Percentiles rank a stretch among this genome's conserved stretches.
Evolutionary conservation across 2,797 vertebrate genomes (phyloP).

Genomic region (Phalloptychus januarius): DNA sequence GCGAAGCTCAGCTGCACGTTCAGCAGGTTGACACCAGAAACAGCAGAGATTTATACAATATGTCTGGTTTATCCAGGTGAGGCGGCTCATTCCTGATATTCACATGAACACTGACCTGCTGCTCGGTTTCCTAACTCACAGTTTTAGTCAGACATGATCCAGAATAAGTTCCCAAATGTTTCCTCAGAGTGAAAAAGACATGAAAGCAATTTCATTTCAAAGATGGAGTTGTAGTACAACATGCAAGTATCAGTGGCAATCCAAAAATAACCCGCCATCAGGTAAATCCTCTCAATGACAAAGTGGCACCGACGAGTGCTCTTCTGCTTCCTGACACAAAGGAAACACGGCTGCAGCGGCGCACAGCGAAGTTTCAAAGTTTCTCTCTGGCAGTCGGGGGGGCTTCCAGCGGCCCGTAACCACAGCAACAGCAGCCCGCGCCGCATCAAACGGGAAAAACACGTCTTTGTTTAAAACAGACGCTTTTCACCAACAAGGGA

Average conservation of each 20-base stretch:
- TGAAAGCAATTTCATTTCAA: conserved; percentile 11
- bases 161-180: conserved; percentile 9
- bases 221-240: conserved; percentile 1
- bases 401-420: conserved; percentile 72
- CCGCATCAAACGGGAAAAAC: conserved; percentile 62
- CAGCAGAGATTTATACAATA: conserved; percentile 5
- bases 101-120: neutral
- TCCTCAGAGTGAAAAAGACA: neutral
- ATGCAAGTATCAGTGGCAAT: conserved; percentile 16
- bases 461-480: conserved; percentile 57
- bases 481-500: conserved; percentile 9
- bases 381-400: conserved; percentile 57
- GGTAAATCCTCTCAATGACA: conserved; percentile 38
- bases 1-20: conserved; percentile 37
- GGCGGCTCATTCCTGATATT: no score
- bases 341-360: conserved; percentile 21
- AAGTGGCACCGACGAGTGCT: conserved; percentile 39
- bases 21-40: neutral
- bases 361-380: conserved; percentile 32
- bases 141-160: neutral
- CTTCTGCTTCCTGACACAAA: conserved; percentile 34
- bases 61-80: no score
- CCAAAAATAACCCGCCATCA: conserved; percentile 35
- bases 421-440: conserved; percentile 73
- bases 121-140: neutral